phyloP scores from a whole-genome alignment of 92 coral and sea anemone genomes.

The Nematostella vectensis region DNA sequence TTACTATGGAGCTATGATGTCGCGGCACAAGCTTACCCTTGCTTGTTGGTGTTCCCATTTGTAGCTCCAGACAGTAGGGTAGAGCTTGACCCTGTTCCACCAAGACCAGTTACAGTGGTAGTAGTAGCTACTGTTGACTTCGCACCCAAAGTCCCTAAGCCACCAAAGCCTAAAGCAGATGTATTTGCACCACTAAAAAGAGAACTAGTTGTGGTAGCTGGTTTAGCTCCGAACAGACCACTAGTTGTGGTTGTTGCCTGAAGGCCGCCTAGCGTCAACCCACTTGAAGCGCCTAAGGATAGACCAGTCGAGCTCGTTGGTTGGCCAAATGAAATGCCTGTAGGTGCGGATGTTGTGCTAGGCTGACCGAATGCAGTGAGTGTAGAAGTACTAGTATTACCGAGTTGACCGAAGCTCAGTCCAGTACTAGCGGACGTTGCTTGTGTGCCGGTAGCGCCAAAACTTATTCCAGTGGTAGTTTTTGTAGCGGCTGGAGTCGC shows the following conservation, averaged over 20 bases:
- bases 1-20: too few species aligned
- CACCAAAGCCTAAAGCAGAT: conserved; percentile 2
- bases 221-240: conserved; percentile 11
- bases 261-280: conserved; percentile 20
- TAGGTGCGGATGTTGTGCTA: neutral
- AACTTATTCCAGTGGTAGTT: neutral
- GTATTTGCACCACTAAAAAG: conserved; percentile 2
- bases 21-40: conserved; percentile 25
- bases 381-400: conserved; percentile 22
- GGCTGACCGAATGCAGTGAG: conserved; percentile 45
- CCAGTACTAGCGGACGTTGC: conserved; percentile 13
- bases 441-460: conserved; percentile 7
- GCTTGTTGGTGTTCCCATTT: conserved; percentile 39
- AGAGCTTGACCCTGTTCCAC: conserved; percentile 56
- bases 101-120: conserved; percentile 39
- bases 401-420: conserved; percentile 7
- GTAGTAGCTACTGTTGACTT: conserved; percentile 23
- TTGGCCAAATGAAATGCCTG: neutral
- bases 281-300: conserved; percentile 30
- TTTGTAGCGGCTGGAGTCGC: neutral
- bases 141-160: conserved; percentile 13
- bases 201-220: conserved; percentile 12
- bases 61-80: conserved; percentile 34
- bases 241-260: conserved; percentile 12
- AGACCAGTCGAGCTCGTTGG: conserved; percentile 21